These are phyloP conservation scores for Catajapyx aquilonaris DNA, from an alignment of 1,140 invertebrate species.

Conservation along the genomic window DNA sequence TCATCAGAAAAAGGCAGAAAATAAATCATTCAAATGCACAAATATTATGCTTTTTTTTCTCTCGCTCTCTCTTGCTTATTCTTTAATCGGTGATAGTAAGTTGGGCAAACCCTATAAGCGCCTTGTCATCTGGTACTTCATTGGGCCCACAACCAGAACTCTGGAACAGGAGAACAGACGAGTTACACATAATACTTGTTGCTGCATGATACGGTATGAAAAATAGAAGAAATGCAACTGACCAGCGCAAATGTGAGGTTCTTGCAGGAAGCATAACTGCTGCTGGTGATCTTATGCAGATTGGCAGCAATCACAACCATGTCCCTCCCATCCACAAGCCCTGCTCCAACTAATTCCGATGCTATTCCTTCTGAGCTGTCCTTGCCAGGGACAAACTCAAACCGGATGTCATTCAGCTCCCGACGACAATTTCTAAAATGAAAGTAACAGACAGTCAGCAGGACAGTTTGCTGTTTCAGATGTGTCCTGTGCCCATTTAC, in stretches of 20 bases:
- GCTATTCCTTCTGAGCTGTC: slow-evolving; percentile 90
- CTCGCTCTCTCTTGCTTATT: neutral
- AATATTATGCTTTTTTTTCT: neutral
- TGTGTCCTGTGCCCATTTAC: too few species aligned
- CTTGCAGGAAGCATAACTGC: slow-evolving; percentile 23
- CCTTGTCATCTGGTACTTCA: slow-evolving; percentile 80
- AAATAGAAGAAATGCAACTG: slow-evolving; percentile 20
- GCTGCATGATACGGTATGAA: neutral
- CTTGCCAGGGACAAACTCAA: slow-evolving; percentile 78
- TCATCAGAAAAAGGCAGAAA: too few species aligned
- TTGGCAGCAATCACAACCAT: slow-evolving; percentile 76
- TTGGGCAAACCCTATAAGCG: slow-evolving; percentile 88
- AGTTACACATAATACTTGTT: neutral
- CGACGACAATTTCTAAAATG: slow-evolving; percentile 54
- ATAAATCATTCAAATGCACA: too few species aligned
- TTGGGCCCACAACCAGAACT: slow-evolving; percentile 56
- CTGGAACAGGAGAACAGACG: slow-evolving; percentile 28
- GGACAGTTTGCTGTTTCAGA: too few species aligned
- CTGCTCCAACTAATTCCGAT: slow-evolving; percentile 78
- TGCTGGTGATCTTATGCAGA: slow-evolving; percentile 74
- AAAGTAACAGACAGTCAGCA: too few species aligned
- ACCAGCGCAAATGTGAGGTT: slow-evolving; percentile 83
- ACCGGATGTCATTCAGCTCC: slow-evolving; percentile 92
- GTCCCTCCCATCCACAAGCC: slow-evolving; percentile 78
- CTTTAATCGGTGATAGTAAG: slow-evolving; percentile 69